Evolutionary conservation across 2,797 vertebrate genomes (phyloP).

Genomic region (Cossypha caffra): DNA sequence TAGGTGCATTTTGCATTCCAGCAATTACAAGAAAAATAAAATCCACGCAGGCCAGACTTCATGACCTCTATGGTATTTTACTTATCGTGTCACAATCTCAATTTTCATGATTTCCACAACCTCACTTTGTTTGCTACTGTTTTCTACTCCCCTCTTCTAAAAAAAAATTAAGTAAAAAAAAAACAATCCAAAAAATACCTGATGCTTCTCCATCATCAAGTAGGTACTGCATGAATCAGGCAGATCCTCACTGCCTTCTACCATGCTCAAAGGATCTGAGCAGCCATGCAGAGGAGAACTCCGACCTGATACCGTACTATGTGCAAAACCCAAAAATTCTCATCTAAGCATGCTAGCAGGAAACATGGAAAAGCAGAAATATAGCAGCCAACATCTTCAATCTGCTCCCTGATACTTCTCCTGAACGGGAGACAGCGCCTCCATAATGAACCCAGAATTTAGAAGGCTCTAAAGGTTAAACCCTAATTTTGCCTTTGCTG

Average conservation of each 20-base stretch:
- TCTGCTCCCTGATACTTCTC: fast-evolving
- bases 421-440: fast-evolving
- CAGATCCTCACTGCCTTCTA: neutral
- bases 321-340: neutral
- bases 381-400: fast-evolving
- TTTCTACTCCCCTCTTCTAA: neutral
- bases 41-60: neutral
- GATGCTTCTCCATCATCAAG: neutral
- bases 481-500: neutral
- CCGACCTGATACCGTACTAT: fast-evolving
- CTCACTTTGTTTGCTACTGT: neutral
- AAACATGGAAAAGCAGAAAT: neutral
- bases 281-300: neutral
- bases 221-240: neutral
- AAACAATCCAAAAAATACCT: neutral
- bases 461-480: neutral
- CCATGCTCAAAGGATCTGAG: fast-evolving
- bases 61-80: neutral
- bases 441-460: neutral
- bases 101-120: neutral
- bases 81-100: neutral
- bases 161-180: neutral
- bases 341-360: neutral
- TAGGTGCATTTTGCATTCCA: neutral
- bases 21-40: neutral